These are phyloP conservation scores for Polypedilum vanderplanki DNA, from an alignment of 1,140 invertebrate genomes.

Conservation along the genomic window DNA sequence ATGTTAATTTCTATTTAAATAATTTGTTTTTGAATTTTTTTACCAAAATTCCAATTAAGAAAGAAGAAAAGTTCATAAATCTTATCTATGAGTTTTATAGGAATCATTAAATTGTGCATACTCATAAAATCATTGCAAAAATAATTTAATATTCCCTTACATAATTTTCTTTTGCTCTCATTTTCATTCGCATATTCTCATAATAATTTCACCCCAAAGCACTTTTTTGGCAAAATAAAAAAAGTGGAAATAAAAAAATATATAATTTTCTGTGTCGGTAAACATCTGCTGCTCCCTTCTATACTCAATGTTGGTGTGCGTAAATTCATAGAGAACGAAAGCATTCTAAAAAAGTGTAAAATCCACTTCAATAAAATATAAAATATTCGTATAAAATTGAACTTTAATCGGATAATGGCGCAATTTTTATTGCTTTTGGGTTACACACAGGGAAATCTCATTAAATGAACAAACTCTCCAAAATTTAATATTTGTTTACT, in stretches of 20 bases:
- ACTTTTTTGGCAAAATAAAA: neutral
- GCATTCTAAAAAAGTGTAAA: neutral
- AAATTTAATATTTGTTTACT: neutral
- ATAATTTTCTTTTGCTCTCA: too few species aligned
- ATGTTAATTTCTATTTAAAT: too few species aligned
- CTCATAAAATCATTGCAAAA: too few species aligned
- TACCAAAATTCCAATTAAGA: too few species aligned
- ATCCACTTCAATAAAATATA: too few species aligned
- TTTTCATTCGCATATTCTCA: too few species aligned
- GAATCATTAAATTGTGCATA: too few species aligned
- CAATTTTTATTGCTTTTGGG: slow-evolving; percentile 11
- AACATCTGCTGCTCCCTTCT: slow-evolving; percentile 2
- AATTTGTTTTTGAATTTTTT: too few species aligned
- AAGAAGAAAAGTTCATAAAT: too few species aligned
- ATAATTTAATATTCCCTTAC: too few species aligned
- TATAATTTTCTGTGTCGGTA: neutral
- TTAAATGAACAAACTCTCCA: neutral
- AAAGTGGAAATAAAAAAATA: slow-evolving; percentile 1
- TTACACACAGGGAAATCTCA: neutral
- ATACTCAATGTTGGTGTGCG: neutral
- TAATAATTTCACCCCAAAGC: too few species aligned
- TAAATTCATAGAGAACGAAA: neutral
- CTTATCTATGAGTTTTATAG: too few species aligned
- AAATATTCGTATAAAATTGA: slow-evolving; percentile 20
- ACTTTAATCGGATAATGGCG: slow-evolving; percentile 23